A percentile compares a stretch with the other conserved stretches of the same genome.
Conservation (phyloP, 2,797 vertebrate species). For the Tokudaia tokunoshimensis region DNA sequence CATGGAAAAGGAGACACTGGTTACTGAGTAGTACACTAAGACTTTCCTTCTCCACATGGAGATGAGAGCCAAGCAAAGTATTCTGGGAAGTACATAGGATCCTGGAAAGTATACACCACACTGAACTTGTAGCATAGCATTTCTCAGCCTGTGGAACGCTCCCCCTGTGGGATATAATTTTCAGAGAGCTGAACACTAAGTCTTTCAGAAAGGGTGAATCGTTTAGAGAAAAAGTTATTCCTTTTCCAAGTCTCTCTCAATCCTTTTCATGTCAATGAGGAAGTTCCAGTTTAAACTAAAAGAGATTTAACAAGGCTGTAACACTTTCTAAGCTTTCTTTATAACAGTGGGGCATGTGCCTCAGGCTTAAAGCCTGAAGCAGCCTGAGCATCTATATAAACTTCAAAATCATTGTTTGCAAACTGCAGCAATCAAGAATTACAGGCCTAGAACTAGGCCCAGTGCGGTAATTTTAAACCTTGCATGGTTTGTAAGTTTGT, state of each 20-base stretch:
- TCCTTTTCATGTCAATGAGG: slow-evolving; percentile 37
- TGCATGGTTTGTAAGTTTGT: background rate
- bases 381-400: slow-evolving; percentile 12
- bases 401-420: slow-evolving; percentile 65
- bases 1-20: background rate
- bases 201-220: background rate
- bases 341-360: slow-evolving; percentile 45
- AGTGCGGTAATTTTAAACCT: slow-evolving; percentile 40
- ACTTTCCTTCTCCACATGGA: background rate
- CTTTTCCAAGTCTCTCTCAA: background rate
- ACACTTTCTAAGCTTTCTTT: slow-evolving; percentile 54
- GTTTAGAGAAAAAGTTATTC: background rate
- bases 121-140: background rate
- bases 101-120: background rate
- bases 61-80: background rate
- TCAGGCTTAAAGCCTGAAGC: slow-evolving; percentile 69
- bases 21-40: background rate
- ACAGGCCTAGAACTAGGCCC: slow-evolving; percentile 26
- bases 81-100: background rate
- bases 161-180: background rate
- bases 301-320: slow-evolving; percentile 51
- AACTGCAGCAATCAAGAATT: slow-evolving; percentile 53
- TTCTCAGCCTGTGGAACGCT: background rate
- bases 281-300: slow-evolving; percentile 33
- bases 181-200: background rate